Evolutionary conservation across 2,888 invertebrate genomes (phyloP).

Genomic region (Folsomia manolachei): DNA sequence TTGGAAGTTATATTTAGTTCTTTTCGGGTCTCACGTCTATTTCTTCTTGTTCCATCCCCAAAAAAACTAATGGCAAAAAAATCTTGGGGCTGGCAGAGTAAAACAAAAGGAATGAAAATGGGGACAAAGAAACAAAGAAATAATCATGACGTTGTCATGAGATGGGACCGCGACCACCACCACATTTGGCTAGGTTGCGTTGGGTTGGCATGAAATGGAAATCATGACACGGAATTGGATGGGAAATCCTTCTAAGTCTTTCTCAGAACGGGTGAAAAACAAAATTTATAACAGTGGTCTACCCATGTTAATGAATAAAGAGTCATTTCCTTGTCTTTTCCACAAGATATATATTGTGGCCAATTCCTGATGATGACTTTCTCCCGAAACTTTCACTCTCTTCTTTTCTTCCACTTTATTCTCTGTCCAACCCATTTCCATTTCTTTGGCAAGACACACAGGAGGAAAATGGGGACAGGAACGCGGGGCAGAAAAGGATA

Average conservation of each 20-base stretch:
- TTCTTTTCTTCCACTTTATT: background rate
- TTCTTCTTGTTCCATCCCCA: background rate
- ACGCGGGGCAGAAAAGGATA: too few species aligned
- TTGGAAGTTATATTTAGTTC: background rate
- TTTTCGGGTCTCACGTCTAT: background rate
- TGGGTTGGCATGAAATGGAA: background rate
- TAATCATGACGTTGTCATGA: constrained; percentile 24
- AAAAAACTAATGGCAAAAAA: background rate
- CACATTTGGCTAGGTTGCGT: background rate
- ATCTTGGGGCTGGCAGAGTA: too few species aligned
- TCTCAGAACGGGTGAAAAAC: constrained; percentile 23
- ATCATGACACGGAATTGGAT: background rate
- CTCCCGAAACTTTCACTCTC: background rate
- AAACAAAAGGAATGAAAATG: constrained; percentile 11
- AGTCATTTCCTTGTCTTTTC: constrained; percentile 29
- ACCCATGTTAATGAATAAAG: constrained; percentile 44
- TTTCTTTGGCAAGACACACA: background rate
- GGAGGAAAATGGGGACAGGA: background rate
- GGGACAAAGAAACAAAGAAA: constrained; percentile 13
- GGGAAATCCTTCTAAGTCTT: constrained; percentile 3
- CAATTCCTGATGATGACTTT: constrained; percentile 12
- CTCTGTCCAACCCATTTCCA: background rate
- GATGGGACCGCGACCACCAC: background rate
- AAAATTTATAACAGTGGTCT: constrained; percentile 41
- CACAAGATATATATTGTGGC: constrained; percentile 13